Base-by-base conservation (phyloP, 2,113 vertebrate genomes). In the Pseudonaja textilis region DNA sequence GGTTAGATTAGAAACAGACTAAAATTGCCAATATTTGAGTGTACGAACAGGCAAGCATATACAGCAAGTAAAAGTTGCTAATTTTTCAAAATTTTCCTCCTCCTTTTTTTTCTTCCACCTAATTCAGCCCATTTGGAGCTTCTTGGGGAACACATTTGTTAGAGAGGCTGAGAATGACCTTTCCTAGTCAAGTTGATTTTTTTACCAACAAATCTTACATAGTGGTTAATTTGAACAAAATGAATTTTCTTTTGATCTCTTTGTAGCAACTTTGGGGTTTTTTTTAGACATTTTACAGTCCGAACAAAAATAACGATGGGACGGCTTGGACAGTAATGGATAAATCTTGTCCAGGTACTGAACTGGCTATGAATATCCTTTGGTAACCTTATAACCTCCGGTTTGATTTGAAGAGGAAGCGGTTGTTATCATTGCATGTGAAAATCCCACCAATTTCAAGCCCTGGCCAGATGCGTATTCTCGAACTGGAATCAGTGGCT, bases 391-490 rank as follows among this genome's bases (percentile, higher is more conserved):
- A 55, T 52, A 95, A 95, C 91, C 96, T 96, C 96, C 96, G 91
- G 95, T 1, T 92, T 93, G 22, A 12, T 52, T 52, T 52, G 50
- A 94, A 94, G 92, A 64, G 95, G 42, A 94, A 94, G 91, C 94
- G 96, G 95, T 93, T 96, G 97, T 96, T 95, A 91, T 95, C 94
- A 96, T 96, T 96, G 95, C 95, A 96, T 89, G 92, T 96, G 69
- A 57, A 92, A 94, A 96, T 97, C 95, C 97, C 97, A 97, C 97
- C 97, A 98, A 99, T 99, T 98, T 99, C 98, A 99, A 99, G 98
- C 98, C 98, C 98, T 97, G 98, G 96, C 97, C 97, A 97, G 96
- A 97, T 96, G 97, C 42, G 95, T 97, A 98, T 97, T 97, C 95
- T 97, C 98, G 98, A 98, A 97, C 97, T 98, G 97, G 97, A 97